These are phyloP conservation scores for Cheilinus undulatus DNA, from an alignment of 2,113 vertebrate genomes.

Conservation along the genomic window DNA sequence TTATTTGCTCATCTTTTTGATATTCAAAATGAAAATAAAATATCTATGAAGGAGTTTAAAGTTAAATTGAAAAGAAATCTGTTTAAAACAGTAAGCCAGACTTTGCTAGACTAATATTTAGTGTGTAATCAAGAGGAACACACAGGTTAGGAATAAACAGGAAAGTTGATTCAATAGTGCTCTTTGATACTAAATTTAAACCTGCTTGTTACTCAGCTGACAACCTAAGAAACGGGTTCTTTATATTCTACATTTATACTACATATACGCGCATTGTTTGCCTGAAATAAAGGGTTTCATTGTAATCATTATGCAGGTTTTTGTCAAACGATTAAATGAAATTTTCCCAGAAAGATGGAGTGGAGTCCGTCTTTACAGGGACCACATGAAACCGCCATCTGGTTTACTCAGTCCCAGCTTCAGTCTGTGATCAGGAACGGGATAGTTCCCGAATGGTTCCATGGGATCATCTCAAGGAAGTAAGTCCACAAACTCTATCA, in stretches of 20 bases:
- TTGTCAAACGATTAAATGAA: constrained; percentile 19
- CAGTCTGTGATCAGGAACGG: constrained; percentile 71
- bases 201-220: background rate
- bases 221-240: background rate
- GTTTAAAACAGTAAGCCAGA: background rate
- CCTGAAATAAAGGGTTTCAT: background rate
- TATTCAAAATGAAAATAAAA: too few species aligned
- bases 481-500: constrained; percentile 64
- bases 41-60: too few species aligned
- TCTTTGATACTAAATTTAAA: background rate
- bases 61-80: too few species aligned
- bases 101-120: background rate
- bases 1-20: too few species aligned
- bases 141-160: background rate
- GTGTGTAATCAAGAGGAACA: constrained; percentile 8
- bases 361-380: constrained; percentile 8
- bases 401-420: constrained; percentile 83
- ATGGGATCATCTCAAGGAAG: constrained; percentile 87
- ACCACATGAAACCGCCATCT: constrained; percentile 62
- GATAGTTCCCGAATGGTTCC: constrained; percentile 86
- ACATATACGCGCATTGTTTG: background rate
- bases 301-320: too few species aligned
- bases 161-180: background rate
- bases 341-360: constrained; percentile 62
- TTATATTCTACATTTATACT: background rate